phyloP scores from a whole-genome alignment of 92 coral and sea anemone species.

The Bergia puertoricense region DNA sequence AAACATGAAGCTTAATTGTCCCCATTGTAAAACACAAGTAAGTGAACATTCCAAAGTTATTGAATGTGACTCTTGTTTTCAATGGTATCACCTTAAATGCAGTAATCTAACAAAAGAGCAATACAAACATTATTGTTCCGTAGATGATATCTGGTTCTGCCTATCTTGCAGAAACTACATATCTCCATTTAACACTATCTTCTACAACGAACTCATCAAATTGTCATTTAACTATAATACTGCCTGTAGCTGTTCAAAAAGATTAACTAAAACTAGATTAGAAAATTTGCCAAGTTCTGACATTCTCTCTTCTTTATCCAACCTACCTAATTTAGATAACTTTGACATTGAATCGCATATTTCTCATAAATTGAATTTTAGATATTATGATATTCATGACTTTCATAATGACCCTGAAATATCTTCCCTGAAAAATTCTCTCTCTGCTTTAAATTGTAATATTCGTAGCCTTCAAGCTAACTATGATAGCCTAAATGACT shows the following conservation, averaged over 20 bases:
- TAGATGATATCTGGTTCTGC: neutral
- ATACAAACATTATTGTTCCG: too few species aligned
- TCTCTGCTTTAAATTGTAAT: conserved; percentile 28
- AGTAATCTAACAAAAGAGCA: too few species aligned
- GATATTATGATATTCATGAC: conserved; percentile 16
- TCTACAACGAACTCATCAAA: neutral
- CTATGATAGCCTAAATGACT: conserved; percentile 7
- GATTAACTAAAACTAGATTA: conserved; percentile 2
- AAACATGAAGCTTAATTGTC: too few species aligned
- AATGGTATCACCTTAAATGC: too few species aligned
- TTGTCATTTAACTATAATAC: conserved; percentile 30
- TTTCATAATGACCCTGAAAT: conserved; percentile 20
- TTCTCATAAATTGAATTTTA: conserved; percentile 12
- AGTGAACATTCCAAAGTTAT: too few species aligned
- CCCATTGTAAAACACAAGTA: too few species aligned
- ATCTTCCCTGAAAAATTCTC: neutral
- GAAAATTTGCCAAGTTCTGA: neutral
- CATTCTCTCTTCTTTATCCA: neutral
- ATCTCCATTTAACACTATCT: conserved; percentile 20
- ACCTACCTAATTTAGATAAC: neutral
- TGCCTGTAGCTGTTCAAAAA: conserved; percentile 10
- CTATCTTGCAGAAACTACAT: neutral
- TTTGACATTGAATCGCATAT: too few species aligned
- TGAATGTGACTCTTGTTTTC: too few species aligned
- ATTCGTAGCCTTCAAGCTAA: conserved; percentile 27